Percentiles rank a stretch among this genome's conserved stretches.
These are phyloP conservation scores for Buteo buteo DNA, from an alignment of 2,113 vertebrate species.

Conservation along the genomic window DNA sequence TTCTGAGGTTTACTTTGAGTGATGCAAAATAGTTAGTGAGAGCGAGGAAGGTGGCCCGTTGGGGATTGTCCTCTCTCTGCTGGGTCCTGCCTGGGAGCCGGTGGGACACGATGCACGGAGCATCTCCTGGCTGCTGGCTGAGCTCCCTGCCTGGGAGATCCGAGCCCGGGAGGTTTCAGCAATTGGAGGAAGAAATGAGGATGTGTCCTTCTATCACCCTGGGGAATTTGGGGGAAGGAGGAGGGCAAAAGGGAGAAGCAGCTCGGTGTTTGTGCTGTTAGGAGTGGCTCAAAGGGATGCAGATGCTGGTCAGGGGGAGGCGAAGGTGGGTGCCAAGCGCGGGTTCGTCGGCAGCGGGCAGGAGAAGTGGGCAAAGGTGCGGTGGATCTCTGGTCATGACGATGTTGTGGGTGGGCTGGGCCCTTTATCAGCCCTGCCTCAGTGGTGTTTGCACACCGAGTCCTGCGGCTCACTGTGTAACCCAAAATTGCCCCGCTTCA, in stretches of 20 bases:
- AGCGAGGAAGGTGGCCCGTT: neutral
- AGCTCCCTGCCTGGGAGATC: neutral
- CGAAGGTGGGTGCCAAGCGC: rapidly evolving
- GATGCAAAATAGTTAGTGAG: neutral
- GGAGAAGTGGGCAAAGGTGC: neutral
- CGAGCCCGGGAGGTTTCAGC: neutral
- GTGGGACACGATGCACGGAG: rapidly evolving
- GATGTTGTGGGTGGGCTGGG: neutral
- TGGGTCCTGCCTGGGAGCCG: neutral
- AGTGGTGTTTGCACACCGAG: no score
- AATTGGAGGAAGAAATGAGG: neutral
- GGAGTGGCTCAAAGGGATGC: neutral
- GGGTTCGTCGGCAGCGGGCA: rapidly evolving
- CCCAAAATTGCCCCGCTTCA: neutral
- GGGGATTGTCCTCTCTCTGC: neutral
- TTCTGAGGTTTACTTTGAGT: neutral
- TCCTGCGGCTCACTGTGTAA: neutral
- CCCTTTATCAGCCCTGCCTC: neutral
- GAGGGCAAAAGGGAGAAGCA: neutral
- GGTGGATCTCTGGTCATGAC: rapidly evolving
- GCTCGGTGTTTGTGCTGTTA: neutral
- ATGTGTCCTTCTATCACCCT: neutral
- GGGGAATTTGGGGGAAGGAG: neutral
- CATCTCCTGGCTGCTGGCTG: neutral
- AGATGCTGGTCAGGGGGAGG: neutral